phyloP scores from a whole-genome alignment of 1,140 invertebrate genomes.

The Drosophila virilis region DNA sequence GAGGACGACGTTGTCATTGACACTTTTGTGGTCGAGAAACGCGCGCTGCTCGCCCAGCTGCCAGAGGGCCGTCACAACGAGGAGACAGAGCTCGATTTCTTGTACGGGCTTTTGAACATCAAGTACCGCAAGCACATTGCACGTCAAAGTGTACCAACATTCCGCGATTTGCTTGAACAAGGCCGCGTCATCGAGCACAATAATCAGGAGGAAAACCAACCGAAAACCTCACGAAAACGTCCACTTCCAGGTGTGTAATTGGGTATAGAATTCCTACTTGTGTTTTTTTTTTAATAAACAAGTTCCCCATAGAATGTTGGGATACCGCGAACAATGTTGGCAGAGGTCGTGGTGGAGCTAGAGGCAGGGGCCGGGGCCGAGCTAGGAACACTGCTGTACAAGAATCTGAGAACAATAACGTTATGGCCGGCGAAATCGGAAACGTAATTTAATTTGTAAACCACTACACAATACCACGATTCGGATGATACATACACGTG shows the following conservation, averaged over 20 bases:
- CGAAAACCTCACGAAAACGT: neutral
- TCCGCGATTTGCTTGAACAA: constrained; percentile 74
- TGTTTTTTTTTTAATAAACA: neutral
- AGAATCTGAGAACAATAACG: neutral
- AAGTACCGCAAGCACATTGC: constrained; percentile 77
- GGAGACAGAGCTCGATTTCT: constrained; percentile 75
- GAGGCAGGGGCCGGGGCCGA: neutral
- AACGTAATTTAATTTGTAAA: neutral
- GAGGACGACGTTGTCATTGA: constrained; percentile 64
- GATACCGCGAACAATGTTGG: neutral
- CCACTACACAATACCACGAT: too few relatives aligned
- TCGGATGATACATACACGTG: too few relatives aligned
- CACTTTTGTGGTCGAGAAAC: constrained; percentile 77
- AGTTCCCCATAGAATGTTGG: neutral
- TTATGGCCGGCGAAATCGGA: neutral
- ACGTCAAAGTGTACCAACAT: constrained; percentile 61
- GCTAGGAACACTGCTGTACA: neutral
- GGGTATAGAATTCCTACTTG: neutral
- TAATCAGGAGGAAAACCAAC: constrained; percentile 51
- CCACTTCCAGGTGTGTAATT: neutral
- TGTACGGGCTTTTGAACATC: constrained; percentile 75
- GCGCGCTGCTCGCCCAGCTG: constrained; percentile 75
- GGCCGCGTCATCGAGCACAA: constrained; percentile 77
- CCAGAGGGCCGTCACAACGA: constrained; percentile 72
- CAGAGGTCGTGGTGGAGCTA: neutral